A percentile compares a stretch with the other conserved stretches of the same genome.
These are phyloP conservation scores for Puma concolor DNA, from an alignment of 2,113 vertebrate species.

Conservation along the genomic window DNA sequence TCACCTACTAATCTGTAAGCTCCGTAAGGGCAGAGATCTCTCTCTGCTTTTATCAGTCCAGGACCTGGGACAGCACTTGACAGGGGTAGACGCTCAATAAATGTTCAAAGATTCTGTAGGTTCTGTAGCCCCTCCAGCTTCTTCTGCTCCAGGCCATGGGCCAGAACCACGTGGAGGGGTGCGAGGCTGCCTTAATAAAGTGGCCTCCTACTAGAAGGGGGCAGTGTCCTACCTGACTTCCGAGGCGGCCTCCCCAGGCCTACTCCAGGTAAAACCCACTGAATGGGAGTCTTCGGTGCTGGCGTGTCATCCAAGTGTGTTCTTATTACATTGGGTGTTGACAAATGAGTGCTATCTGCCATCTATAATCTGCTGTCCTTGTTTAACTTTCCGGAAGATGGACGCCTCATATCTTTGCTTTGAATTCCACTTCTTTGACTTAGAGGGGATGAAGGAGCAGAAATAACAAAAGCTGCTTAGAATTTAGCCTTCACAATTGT, in stretches of 20 bases:
- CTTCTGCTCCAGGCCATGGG: not conserved
- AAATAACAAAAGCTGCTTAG: conserved; percentile 50
- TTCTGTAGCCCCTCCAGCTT: not conserved
- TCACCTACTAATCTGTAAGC: not conserved
- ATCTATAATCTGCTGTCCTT: not conserved
- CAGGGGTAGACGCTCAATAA: not conserved
- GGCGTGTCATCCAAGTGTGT: not conserved
- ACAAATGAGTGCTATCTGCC: not conserved
- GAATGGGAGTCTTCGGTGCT: not conserved
- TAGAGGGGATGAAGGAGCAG: not conserved
- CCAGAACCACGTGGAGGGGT: not conserved
- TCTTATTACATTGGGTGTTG: not conserved
- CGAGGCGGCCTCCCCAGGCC: not conserved
- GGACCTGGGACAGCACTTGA: not conserved
- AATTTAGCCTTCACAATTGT: not conserved
- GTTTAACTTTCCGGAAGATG: conserved; percentile 46
- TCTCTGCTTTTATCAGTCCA: not conserved
- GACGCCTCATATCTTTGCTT: conserved; percentile 42
- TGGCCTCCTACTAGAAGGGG: accelerated
- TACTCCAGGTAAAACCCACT: not conserved
- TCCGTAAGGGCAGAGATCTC: not conserved
- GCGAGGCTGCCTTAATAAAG: not conserved
- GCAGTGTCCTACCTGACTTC: too few relatives aligned
- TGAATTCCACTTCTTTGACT: conserved; percentile 44
- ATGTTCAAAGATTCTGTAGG: not conserved